Base-by-base conservation (phyloP, 1,140 invertebrate species). In the Hylyphantes graminicola region DNA sequence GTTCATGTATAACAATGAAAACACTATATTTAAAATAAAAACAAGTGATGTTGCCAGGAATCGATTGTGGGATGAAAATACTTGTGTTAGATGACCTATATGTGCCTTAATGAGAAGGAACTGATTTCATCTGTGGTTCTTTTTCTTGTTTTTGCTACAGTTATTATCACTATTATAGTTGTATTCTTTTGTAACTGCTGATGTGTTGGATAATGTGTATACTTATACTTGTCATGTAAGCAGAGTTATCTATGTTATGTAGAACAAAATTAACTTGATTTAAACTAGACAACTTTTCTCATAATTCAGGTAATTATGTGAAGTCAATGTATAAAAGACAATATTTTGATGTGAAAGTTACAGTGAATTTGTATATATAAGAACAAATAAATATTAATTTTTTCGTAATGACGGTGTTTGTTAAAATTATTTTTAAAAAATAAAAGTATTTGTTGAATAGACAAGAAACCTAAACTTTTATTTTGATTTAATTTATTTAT, bases 281-380 rank as follows among this genome's bases (percentile, higher is more conserved):
- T 83, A 83, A 83, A 83, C 80, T 74, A 83, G 80, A 83, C 57
- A 65, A 77, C 61, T 15, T 61, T 81, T 50, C 61, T 6, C 70
- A 55, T 75, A 83, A 83, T 74, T 83, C 80, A 74, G 80, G 80
- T 83, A 83, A 83, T 83, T 83, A 74, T 73, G 70, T 74, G 76
- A 65, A 48, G 19, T 78, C 55, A 74, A 74, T 63, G 17, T 61
- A 19, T 74, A 65, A 74, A 73, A 74, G 19, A 53, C 61, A 75
- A 15, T 17, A n/a, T 83, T 48, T 13, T 81, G 55, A 17, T 19
- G 15, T 53, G 12, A 57, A 21, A n/a, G 70, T 83, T 61, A 65
- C 59, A 54, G 15, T 67, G 48, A 83, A 74, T 35, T 35, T 83
- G 80, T 83, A 83, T 61, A 83, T 83, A 83, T 75, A 70, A 83